Evolutionary conservation across 1,140 invertebrate genomes (phyloP).

Genomic region (Caerostris extrusa): DNA sequence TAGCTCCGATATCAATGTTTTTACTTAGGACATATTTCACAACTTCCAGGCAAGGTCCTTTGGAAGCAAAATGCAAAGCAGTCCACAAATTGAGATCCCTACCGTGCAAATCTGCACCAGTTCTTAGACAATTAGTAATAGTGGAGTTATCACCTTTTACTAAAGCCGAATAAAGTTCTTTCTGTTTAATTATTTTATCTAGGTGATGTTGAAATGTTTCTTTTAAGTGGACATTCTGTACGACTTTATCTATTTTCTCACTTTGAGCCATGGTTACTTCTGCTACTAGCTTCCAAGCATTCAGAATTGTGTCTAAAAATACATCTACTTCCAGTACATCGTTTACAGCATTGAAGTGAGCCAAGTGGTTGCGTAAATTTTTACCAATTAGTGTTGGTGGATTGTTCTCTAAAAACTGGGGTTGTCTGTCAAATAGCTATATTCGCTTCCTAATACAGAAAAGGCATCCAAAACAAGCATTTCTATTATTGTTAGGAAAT

Average conservation of each 20-base stretch:
- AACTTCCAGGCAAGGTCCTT: constrained; percentile 44
- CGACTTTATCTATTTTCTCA: constrained; percentile 36
- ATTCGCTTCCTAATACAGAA: constrained; percentile 2
- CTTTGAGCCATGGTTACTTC: background rate
- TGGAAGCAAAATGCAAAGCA: constrained; percentile 49
- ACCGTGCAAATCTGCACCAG: constrained; percentile 59
- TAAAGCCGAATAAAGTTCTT: constrained; percentile 40
- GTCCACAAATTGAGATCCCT: constrained; percentile 44
- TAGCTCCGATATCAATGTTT: background rate
- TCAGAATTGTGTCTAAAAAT: background rate
- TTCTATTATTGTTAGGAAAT: constrained; percentile 50
- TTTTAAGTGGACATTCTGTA: background rate
- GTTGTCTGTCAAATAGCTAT: constrained; percentile 33
- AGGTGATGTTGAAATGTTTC: background rate
- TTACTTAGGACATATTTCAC: background rate
- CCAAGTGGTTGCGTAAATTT: constrained; percentile 54
- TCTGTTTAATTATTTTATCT: background rate
- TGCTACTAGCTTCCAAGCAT: constrained; percentile 50
- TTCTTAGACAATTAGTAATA: constrained; percentile 1
- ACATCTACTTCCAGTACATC: background rate
- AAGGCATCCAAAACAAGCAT: constrained; percentile 63
- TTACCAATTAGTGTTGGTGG: constrained; percentile 18
- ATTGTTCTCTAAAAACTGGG: background rate
- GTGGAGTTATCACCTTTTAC: background rate
- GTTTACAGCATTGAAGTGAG: constrained; percentile 20